These are phyloP conservation scores for Lordiphosa mommai DNA, from an alignment of 1,140 invertebrate species.

Conservation along the genomic window DNA sequence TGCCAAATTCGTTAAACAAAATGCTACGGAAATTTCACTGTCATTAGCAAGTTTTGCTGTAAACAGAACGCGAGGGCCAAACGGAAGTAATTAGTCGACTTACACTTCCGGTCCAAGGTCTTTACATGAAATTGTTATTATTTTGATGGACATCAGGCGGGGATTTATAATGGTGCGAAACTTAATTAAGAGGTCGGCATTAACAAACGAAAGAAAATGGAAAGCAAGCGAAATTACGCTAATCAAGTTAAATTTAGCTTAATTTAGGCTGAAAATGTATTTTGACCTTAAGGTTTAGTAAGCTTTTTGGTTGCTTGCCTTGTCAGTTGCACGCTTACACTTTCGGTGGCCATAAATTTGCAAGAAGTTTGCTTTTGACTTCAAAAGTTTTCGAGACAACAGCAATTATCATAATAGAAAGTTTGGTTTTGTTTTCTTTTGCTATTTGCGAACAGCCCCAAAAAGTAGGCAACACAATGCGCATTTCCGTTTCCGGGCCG, in stretches of 20 bases:
- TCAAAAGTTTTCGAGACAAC: constrained; percentile 28
- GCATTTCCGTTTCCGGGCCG: background rate
- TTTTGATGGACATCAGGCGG: constrained; percentile 24
- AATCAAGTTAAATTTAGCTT: constrained; percentile 40
- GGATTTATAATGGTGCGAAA: constrained; percentile 40
- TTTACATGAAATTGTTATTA: constrained; percentile 28
- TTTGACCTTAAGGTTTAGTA: background rate
- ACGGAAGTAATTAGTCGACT: constrained; percentile 61
- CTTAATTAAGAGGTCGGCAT: constrained; percentile 30
- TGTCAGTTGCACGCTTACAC: constrained; percentile 9
- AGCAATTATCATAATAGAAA: constrained; percentile 60
- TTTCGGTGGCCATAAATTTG: constrained; percentile 24
- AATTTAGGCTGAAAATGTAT: constrained; percentile 30
- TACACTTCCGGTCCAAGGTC: constrained; percentile 33
- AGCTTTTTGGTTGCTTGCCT: constrained; percentile 2
- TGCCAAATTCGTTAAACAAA: constrained; percentile 13
- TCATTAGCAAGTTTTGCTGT: constrained; percentile 13
- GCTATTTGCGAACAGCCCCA: constrained; percentile 5
- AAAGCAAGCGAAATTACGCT: constrained; percentile 31
- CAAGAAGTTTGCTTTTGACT: constrained; percentile 12
- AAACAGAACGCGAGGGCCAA: constrained; percentile 10
- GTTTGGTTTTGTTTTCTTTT: background rate
- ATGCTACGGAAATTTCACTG: background rate
- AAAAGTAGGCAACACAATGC: constrained; percentile 33
- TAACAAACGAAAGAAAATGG: background rate